Evolutionary conservation across 2,113 vertebrate species (phyloP), one percentile per base, ranked within the genome.

Genomic region (Tachysurus vachellii): DNA sequence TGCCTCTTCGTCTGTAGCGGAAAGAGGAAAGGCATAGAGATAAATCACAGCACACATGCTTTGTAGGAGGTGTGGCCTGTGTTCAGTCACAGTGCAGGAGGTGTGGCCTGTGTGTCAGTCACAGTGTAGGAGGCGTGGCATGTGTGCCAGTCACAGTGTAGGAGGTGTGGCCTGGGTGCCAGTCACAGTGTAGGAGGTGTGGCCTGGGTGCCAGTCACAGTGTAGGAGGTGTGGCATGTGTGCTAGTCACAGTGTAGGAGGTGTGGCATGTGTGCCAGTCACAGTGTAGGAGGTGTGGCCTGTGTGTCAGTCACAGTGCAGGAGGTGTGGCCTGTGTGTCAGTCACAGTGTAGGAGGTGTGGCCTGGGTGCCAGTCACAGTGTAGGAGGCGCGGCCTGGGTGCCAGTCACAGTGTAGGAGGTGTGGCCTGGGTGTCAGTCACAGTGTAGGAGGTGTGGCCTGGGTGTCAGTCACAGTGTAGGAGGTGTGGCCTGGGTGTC

Each of bases 1-100:
- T 17, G 92, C 93, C 88, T 95, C 93, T 87, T 95, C 95, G 83
- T 95, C 95, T 96, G 92, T 73, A 88, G 70, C 50, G 23, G n/a
- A 50, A 36, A 83, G 17, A 23, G 8, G 44, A 80, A 68, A 19
- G 42, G 2, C 56, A 42, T 0, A 42, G 9, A 59, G 28, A 0
- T 79, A 28, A 53, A 77, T 53, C 21, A 50, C 21, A 64, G 28
- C 13, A 31, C 14, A 6, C 28, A 16, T 5, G 5, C 28, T 12
- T 1, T 47, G 3, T 19, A 79, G 50, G 47, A 50, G 73, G 42
- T 23, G 17, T 76, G 44, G 19, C 44, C 21, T 76, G 1, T 44
- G 9, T 71, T 17, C 16, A 44, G 36, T 42, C 36, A 42, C 14
- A 17, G 68, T 31, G 68, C 21, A 71, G 2, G 68, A 31, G 23